Conservation (phyloP, 2,888 invertebrate genomes). For the Xestia ashworthii region DNA sequence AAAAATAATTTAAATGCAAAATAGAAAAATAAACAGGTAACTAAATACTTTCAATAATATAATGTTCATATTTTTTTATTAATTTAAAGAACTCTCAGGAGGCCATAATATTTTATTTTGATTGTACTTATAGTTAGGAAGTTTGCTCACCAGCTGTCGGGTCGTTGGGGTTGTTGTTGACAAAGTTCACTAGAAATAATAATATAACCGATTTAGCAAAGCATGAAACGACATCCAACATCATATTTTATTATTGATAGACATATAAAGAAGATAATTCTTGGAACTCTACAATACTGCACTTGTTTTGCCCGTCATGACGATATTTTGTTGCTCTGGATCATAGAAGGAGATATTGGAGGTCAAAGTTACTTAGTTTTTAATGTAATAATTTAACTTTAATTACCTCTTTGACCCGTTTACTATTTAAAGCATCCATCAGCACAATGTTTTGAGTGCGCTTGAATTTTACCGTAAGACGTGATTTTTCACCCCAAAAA, state of each 20-base stretch:
- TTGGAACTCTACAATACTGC: not conserved
- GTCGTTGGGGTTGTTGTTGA: slow-evolving; percentile 31
- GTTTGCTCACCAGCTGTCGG: not conserved
- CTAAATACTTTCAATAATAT: not conserved
- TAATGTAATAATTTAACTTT: too few relatives aligned
- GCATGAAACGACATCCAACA: too few relatives aligned
- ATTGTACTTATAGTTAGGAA: not conserved
- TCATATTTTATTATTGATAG: too few relatives aligned
- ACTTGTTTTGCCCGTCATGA: too few relatives aligned
- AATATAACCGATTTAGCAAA: not conserved
- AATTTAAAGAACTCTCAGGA: not conserved
- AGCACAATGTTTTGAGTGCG: too few relatives aligned
- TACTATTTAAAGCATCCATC: too few relatives aligned
- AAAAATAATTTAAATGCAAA: not conserved
- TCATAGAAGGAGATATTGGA: too few relatives aligned
- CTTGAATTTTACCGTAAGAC: too few relatives aligned
- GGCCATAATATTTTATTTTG: not conserved
- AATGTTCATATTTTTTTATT: not conserved
- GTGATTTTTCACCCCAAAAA: too few relatives aligned
- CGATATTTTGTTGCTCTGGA: too few relatives aligned
- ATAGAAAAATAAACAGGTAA: not conserved
- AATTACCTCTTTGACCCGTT: too few relatives aligned
- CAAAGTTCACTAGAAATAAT: slow-evolving; percentile 34
- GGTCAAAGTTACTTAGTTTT: too few relatives aligned
- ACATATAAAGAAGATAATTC: not conserved